These are phyloP conservation scores for Danio tinwini DNA, from an alignment of 2,797 vertebrate species.

Conservation along the genomic window DNA sequence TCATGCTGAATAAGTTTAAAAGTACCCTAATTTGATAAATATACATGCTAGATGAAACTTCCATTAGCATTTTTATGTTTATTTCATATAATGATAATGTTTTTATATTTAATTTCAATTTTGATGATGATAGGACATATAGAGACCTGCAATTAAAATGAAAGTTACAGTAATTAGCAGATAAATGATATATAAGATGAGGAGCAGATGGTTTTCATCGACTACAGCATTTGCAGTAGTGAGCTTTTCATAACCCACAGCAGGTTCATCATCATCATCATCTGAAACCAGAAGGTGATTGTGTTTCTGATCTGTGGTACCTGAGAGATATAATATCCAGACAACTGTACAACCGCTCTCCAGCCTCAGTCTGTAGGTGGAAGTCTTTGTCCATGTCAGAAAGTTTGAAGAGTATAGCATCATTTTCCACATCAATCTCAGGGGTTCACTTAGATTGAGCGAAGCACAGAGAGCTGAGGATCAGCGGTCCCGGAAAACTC, in stretches of 20 bases:
- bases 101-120: neutral
- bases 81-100: neutral
- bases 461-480: neutral
- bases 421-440: neutral
- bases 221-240: neutral
- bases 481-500: neutral
- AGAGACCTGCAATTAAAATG: neutral
- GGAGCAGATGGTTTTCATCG: neutral
- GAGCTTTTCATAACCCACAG: neutral
- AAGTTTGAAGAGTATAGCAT: neutral
- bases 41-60: no score
- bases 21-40: no score
- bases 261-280: neutral
- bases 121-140: neutral
- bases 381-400: constrained; percentile 2
- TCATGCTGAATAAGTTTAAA: no score
- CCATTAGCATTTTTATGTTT: neutral
- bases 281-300: neutral
- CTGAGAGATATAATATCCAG: neutral
- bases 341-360: neutral
- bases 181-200: neutral
- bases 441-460: constrained; percentile 1
- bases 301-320: neutral
- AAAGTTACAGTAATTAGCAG: neutral
- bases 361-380: constrained; percentile 6